These are phyloP conservation scores for Geophilus truncorum DNA, from an alignment of 2,888 invertebrate genomes.

Conservation along the genomic window DNA sequence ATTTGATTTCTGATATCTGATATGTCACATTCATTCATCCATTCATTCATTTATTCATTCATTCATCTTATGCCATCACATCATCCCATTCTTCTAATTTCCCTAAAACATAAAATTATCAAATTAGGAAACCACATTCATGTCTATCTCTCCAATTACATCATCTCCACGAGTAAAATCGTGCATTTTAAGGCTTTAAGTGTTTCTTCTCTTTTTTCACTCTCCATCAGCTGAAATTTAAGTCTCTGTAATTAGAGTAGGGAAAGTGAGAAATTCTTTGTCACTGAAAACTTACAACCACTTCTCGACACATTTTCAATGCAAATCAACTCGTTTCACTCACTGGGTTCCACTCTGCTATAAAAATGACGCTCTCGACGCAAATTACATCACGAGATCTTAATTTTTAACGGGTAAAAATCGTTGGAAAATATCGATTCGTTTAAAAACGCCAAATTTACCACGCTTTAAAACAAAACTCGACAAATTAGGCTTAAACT, in stretches of 20 bases:
- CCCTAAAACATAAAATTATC: background rate
- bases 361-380: background rate
- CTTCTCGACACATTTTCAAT: slow-evolving; percentile 10
- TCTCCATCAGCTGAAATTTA: background rate
- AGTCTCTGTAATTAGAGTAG: background rate
- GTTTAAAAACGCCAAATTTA: background rate
- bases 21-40: too few species aligned
- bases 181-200: background rate
- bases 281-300: slow-evolving; percentile 3
- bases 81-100: too few species aligned
- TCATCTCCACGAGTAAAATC: too few species aligned
- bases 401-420: too few species aligned
- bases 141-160: background rate
- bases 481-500: background rate
- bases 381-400: background rate
- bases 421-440: too few species aligned
- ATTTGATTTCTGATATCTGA: too few species aligned
- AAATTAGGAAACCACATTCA: background rate
- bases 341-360: background rate
- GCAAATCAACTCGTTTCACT: background rate
- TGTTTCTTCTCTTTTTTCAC: background rate
- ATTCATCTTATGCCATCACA: too few species aligned
- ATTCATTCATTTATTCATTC: too few species aligned
- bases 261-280: background rate
- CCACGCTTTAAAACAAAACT: background rate